Conservation (phyloP, 2,797 vertebrate genomes). For the Crocodylus rhombifer region DNA sequence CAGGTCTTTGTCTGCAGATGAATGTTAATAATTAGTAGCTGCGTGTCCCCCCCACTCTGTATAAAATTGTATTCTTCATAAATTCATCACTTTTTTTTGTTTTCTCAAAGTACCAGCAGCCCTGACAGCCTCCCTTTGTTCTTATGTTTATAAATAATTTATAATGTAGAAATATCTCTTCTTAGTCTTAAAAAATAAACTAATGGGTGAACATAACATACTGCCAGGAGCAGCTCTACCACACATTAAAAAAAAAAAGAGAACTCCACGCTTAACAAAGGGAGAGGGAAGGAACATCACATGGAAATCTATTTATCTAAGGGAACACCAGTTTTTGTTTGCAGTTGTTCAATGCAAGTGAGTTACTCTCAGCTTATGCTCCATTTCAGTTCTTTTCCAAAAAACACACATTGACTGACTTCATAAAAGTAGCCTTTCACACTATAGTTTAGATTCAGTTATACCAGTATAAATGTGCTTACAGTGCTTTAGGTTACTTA, state of each 20-base stretch:
- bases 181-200: constrained; percentile 87
- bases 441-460: constrained; percentile 9
- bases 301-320: constrained; percentile 56
- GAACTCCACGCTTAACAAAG: constrained; percentile 75
- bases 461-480: constrained; percentile 23
- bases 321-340: constrained; percentile 51
- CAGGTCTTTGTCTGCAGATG: constrained; percentile 82
- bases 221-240: constrained; percentile 78
- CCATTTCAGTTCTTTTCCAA: constrained; percentile 55
- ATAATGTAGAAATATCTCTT: constrained; percentile 84
- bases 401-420: constrained; percentile 43
- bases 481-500: constrained; percentile 10
- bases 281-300: constrained; percentile 50
- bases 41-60: constrained; percentile 71
- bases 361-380: constrained; percentile 37
- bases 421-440: constrained; percentile 40
- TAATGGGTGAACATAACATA: constrained; percentile 85
- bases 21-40: constrained; percentile 87
- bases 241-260: constrained; percentile 31
- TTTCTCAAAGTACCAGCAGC: constrained; percentile 83
- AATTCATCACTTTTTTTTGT: constrained; percentile 79
- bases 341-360: constrained; percentile 42
- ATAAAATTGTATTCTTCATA: constrained; percentile 83
- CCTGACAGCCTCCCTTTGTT: constrained; percentile 85
- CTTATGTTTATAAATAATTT: constrained; percentile 88